phyloP scores from a whole-genome alignment of 2,113 vertebrate genomes.

The Indri indri region DNA sequence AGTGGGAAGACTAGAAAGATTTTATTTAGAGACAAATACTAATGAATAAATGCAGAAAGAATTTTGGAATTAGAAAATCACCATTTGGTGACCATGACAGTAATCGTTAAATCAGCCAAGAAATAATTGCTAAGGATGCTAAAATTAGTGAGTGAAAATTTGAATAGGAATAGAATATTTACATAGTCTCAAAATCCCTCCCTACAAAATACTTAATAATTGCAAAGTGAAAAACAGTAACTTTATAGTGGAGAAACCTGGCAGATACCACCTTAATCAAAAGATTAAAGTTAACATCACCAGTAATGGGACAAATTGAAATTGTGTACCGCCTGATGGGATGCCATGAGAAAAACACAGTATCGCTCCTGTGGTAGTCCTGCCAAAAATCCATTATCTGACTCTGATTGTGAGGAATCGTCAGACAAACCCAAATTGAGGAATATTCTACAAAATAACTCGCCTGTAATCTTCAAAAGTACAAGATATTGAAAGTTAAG shows the following conservation, averaged over 20 bases:
- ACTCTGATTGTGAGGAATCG: neutral
- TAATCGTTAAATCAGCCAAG: neutral
- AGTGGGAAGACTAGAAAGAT: neutral
- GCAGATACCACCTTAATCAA: neutral
- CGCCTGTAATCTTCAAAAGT: neutral
- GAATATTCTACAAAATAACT: neutral
- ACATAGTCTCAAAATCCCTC: neutral
- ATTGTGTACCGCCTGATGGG: neutral
- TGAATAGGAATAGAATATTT: slow-evolving; percentile 6
- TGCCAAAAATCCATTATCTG: neutral
- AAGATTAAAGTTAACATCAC: neutral
- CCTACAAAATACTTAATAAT: slow-evolving; percentile 1
- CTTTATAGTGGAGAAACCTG: neutral
- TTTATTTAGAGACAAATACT: neutral
- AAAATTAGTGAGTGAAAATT: slow-evolving; percentile 28
- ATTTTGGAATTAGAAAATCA: slow-evolving; percentile 25
- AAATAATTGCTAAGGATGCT: neutral
- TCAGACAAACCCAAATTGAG: neutral
- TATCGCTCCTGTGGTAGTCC: neutral
- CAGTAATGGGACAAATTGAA: neutral
- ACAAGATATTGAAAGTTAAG: slow-evolving; percentile 5
- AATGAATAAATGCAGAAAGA: slow-evolving; percentile 16
- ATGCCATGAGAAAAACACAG: neutral
- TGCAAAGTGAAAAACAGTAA: slow-evolving; percentile 31
- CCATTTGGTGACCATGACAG: neutral